These are phyloP conservation scores for Eupsilia transversa DNA, from an alignment of 2,888 invertebrate genomes.

Conservation along the genomic window DNA sequence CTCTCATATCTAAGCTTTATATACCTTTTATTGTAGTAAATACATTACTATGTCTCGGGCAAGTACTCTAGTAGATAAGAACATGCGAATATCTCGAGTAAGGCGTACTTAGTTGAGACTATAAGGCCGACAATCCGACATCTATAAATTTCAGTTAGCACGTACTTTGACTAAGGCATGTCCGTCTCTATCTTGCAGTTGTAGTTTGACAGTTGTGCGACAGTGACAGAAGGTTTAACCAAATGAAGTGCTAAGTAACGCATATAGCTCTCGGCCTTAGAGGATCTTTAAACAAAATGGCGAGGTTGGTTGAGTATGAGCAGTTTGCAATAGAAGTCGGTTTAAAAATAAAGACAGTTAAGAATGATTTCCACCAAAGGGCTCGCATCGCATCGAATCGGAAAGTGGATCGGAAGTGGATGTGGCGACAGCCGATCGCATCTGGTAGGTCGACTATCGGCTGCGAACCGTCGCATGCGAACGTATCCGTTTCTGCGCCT, in stretches of 20 bases:
- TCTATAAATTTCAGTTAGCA: neutral
- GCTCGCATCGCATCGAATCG: no score
- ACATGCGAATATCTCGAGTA: conserved; percentile 22
- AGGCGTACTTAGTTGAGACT: conserved; percentile 7
- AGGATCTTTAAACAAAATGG: neutral
- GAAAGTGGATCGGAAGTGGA: no score
- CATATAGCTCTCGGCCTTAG: neutral
- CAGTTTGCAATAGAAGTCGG: neutral
- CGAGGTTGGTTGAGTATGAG: neutral
- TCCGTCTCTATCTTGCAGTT: neutral
- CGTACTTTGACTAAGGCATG: neutral
- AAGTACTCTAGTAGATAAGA: conserved; percentile 46
- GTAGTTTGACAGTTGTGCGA: neutral
- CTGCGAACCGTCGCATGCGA: no score
- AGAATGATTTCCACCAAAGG: no score
- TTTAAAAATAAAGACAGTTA: neutral
- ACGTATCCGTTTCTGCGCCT: no score
- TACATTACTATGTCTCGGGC: conserved; percentile 14
- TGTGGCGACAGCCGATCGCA: no score
- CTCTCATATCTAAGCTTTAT: conserved; percentile 21
- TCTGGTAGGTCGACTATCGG: no score
- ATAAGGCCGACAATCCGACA: neutral
- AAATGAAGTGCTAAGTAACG: neutral
- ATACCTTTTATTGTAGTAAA: conserved; percentile 26
- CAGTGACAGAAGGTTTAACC: neutral